Evolutionary conservation across 2,888 invertebrate genomes (phyloP), one percentile per base, ranked within the genome.

Genomic region (Syrphus vitripennis): DNA sequence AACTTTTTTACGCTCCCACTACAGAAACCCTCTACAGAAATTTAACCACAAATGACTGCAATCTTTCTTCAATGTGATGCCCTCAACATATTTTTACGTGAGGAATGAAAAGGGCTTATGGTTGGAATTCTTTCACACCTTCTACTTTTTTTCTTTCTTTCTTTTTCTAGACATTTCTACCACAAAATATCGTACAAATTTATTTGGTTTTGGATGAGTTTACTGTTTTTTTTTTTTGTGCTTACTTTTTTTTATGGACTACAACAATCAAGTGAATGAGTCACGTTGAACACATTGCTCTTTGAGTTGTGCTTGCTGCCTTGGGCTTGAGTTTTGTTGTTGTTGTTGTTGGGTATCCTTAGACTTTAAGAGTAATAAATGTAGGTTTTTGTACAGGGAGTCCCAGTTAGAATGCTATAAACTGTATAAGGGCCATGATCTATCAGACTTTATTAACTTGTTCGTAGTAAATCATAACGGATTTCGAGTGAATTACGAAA

Each of bases 211-310:
- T 9, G 12, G 53, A 26, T 55, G 31, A 42, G n/a, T 50, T 67
- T 45, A 19, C 37, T 31, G 19, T 42, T 40, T 50, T 74, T 75
- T 50, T 9, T 31, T 29, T 53, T 29, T 19, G 24, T 24, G 7
- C 6, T 63, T 50, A 3, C 14, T 6, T 26, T 24, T 29, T 21
- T 74, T 50, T 57, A 65, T 53, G 31, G 75, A 69, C 69, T 57
- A 45, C 50, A 50, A 42, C 63, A 65, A 70, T 70, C 69, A 77
- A 40, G 61, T 70, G 70, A 76, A 76, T 76, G 75, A 61, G 50
- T 77, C 61, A 70, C 70, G 70, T 70, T 53, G 61, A 69, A 59
- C 57, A 48, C 57, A 59, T 57, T 76, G 37, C 31, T 65, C 53
- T 40, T 40, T 34, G 61, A 50, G 29, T 67, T 65, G 31, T 53